Evolutionary conservation across 2,113 vertebrate species (phyloP).

Genomic region (Sus scrofa): DNA sequence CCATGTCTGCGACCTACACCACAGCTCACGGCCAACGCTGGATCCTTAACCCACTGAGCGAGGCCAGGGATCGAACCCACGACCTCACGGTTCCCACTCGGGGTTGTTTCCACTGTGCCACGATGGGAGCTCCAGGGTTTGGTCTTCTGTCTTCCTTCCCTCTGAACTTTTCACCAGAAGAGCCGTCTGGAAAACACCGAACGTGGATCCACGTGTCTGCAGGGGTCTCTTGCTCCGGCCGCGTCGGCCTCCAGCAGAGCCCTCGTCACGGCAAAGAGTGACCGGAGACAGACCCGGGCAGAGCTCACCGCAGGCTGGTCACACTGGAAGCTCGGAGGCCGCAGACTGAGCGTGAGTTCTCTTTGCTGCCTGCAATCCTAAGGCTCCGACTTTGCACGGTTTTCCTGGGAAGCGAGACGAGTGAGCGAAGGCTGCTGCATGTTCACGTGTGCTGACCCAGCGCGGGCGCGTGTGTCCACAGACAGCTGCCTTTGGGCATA

Average conservation of each 20-base stretch:
- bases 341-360: not conserved
- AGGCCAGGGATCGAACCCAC: too few relatives aligned
- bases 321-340: not conserved
- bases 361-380: not conserved
- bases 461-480: too few relatives aligned
- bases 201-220: too few relatives aligned
- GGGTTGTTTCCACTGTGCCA: too few relatives aligned
- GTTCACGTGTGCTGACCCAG: not conserved
- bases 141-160: not conserved
- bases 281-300: not conserved
- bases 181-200: not conserved
- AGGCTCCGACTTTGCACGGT: not conserved
- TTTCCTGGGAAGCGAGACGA: too few relatives aligned
- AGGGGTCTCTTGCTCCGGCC: not conserved
- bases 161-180: not conserved
- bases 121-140: too few relatives aligned
- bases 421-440: not conserved
- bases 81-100: too few relatives aligned
- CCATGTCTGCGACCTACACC: too few relatives aligned
- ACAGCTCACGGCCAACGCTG: too few relatives aligned
- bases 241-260: not conserved
- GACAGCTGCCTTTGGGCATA: too few relatives aligned
- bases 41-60: too few relatives aligned
- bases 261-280: not conserved
- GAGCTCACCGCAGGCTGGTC: not conserved